Percentiles rank a stretch among this genome's conserved stretches.
Evolutionary conservation across 2,888 invertebrate genomes (phyloP).

Genomic region (Acleris laterana): DNA sequence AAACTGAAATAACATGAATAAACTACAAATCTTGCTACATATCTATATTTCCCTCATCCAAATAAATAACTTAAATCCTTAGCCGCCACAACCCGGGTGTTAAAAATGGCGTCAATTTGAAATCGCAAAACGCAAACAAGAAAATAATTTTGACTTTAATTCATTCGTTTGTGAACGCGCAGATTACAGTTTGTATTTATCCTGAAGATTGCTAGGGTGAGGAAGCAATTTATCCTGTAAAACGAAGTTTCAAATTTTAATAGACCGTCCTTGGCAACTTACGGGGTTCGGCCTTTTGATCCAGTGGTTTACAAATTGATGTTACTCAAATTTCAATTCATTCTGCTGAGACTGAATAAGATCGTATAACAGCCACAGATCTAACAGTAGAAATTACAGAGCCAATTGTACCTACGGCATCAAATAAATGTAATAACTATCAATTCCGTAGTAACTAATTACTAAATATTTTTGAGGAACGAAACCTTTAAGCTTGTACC

Average conservation of each 20-base stretch:
- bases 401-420: no score
- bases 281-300: conserved; percentile 71
- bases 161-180: conserved; percentile 65
- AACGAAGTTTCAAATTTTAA: conserved; percentile 82
- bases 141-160: conserved; percentile 49
- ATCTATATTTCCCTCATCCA: no score
- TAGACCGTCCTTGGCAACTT: conserved; percentile 63
- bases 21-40: no score
- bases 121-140: conserved; percentile 41
- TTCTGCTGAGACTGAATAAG: conserved; percentile 41
- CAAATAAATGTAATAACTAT: no score
- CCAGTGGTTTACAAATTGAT: conserved; percentile 74
- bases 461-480: no score
- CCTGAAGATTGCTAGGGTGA: conserved; percentile 72
- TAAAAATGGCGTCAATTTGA: conserved; percentile 18
- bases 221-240: conserved; percentile 78
- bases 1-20: no score
- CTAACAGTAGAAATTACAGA: not conserved
- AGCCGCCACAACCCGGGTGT: conserved; percentile 14
- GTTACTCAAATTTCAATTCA: conserved; percentile 64
- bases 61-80: conserved; percentile 16
- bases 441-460: no score
- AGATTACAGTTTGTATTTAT: conserved; percentile 74
- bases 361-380: conserved; percentile 23
- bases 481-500: no score